These are phyloP conservation scores for Linurgus olivaceus DNA, from an alignment of 2,797 vertebrate species.

Conservation along the genomic window DNA sequence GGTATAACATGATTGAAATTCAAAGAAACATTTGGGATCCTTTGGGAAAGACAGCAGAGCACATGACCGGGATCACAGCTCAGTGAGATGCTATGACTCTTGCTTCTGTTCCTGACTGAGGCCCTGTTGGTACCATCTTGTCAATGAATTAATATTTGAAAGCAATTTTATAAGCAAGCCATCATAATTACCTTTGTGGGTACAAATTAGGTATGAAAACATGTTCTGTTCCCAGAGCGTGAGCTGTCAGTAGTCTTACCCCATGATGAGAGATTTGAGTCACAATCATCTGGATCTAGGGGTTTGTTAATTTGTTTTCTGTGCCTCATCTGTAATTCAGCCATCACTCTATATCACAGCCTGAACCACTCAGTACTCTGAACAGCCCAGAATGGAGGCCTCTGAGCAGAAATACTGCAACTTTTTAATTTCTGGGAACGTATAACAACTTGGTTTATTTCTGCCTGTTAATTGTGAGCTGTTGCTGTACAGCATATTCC, in stretches of 20 bases:
- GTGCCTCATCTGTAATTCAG: not conserved
- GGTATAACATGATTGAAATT: not conserved
- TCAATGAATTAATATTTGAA: not conserved
- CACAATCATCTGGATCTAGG: not conserved
- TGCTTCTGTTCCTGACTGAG: not conserved
- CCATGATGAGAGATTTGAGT: not conserved
- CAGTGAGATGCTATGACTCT: not conserved
- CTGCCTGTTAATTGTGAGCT: not conserved
- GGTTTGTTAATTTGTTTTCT: not conserved
- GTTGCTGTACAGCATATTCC: not conserved
- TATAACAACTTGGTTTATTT: not conserved
- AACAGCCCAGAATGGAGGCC: not conserved
- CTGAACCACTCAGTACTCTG: not conserved
- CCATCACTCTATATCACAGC: not conserved
- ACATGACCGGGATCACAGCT: accelerated
- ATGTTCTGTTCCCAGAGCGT: not conserved
- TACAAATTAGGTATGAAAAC: not conserved
- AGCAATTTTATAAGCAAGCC: not conserved
- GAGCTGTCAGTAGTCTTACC: not conserved
- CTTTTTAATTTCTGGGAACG: not conserved
- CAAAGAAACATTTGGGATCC: not conserved
- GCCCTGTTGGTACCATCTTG: not conserved
- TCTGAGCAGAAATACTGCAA: not conserved
- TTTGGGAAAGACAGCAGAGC: not conserved
- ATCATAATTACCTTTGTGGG: not conserved